phyloP scores from a whole-genome alignment of 2,888 invertebrate species.

The Hemicrepidius hirtus region DNA sequence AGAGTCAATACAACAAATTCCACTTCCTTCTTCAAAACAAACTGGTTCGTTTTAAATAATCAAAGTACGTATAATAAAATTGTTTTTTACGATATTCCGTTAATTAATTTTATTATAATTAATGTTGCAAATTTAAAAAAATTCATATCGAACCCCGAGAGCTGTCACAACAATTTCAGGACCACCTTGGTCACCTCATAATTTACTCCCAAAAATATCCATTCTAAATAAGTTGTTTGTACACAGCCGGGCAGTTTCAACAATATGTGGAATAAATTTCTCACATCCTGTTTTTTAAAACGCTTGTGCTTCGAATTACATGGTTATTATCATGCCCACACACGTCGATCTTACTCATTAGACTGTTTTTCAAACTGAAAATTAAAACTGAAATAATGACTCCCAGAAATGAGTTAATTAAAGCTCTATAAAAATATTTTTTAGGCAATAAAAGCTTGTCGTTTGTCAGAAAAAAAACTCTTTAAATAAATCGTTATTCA shows the following conservation, averaged over 20 bases:
- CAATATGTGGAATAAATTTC: conserved; percentile 25
- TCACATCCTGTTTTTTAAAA: neutral
- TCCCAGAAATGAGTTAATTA: neutral
- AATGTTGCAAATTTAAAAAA: no score
- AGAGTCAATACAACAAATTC: no score
- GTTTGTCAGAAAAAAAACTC: no score
- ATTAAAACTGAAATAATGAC: neutral
- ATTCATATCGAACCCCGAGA: neutral
- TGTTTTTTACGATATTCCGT: no score
- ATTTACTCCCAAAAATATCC: neutral
- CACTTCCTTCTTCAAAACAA: no score
- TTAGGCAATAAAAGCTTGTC: no score
- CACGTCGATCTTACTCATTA: conserved; percentile 11
- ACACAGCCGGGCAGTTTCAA: conserved; percentile 6
- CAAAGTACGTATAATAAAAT: no score
- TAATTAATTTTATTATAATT: no score
- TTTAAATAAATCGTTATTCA: no score
- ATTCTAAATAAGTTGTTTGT: conserved; percentile 22
- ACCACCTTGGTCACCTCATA: neutral
- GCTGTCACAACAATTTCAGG: conserved; percentile 10
- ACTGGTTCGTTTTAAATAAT: no score
- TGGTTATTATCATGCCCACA: conserved; percentile 31
- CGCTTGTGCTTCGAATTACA: conserved; percentile 17
- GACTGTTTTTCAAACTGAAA: neutral
- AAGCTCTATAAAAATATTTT: neutral